Base-by-base conservation (phyloP, 2,113 vertebrate genomes). In the Neogobius melanostomus region DNA sequence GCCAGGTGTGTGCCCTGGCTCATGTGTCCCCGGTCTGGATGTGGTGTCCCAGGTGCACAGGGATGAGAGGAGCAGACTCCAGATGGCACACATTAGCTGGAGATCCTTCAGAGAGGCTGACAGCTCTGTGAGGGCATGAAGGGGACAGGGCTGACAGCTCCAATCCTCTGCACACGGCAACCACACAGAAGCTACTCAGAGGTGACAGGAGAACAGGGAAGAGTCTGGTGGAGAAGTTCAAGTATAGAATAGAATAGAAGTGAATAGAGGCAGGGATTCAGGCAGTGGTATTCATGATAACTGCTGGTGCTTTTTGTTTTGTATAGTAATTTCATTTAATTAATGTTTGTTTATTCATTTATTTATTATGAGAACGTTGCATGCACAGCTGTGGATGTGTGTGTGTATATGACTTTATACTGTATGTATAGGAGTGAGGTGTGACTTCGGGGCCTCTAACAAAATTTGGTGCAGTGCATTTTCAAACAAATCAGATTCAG, bases 1-100 rank as follows among this genome's bases (percentile, higher is more conserved):
- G 73, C 64, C 82, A 83, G 84, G 79, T 82, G 78, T 6, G 49
- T 15, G 49, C 9, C 17, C 53, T 56, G 53, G 53, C 17, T 7
- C 8, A 53, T 16, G 53, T 2, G 53, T 10, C 17, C 17, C 28
- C 3, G 28, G 53, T 6, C n/a, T 17, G 52, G 52, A 17, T 8
- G 52, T 16, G 4, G 52, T 16, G 16, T 53, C 52, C 53, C 53
- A 59, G 56, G 56, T 59, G 56, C 7, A 47, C 7, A 47, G 46
- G 46, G 83, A 85, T 75, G 71, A 81, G 80, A 82, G 80, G 72
- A 80, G 78, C 76, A 51, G 60, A 65, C 65, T 85, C 79, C 88
- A 86, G 86, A 86, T 89, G 85, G 88, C 77, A 79, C 76, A 83
- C 79, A 71, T 80, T 72, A 86, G 9, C 77, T 64, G 61, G 72